phyloP scores from a whole-genome alignment of 2,797 vertebrate genomes.

The Notolepis coatsorum region DNA sequence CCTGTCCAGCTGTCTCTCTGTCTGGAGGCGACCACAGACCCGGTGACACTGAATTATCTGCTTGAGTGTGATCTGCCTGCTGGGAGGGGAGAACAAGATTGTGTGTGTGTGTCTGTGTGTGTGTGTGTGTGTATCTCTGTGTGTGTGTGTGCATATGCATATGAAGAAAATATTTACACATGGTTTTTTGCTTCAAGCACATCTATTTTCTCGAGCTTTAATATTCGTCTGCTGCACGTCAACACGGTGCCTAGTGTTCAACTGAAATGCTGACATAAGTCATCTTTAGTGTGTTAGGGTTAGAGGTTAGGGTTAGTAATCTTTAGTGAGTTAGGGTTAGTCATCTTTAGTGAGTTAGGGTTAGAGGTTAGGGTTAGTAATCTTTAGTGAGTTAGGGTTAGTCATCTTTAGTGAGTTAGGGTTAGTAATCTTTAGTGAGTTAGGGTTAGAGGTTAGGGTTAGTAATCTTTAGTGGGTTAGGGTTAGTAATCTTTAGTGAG shows the following conservation, averaged over 20 bases:
- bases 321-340: too few relatives aligned
- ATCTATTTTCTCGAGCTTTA: constrained; percentile 79
- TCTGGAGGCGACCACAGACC: constrained; percentile 76
- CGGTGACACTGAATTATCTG: constrained; percentile 83
- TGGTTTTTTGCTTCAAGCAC: constrained; percentile 73
- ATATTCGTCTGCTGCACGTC: constrained; percentile 81
- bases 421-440: too few relatives aligned
- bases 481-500: too few relatives aligned
- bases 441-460: too few relatives aligned
- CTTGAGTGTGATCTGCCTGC: constrained; percentile 81
- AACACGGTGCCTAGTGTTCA: constrained; percentile 70
- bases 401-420: too few relatives aligned
- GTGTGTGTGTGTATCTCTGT: not conserved
- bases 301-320: too few relatives aligned
- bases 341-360: too few relatives aligned
- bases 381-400: too few relatives aligned
- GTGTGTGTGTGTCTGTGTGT: constrained; percentile 42
- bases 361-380: too few relatives aligned
- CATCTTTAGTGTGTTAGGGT: constrained; percentile 51
- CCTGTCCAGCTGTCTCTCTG: constrained; percentile 79
- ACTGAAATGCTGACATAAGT: constrained; percentile 76
- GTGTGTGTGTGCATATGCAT: constrained; percentile 7
- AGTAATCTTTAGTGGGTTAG: too few relatives aligned
- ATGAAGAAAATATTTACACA: constrained; percentile 65
- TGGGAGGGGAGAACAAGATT: constrained; percentile 73